Evolutionary conservation across 2,888 invertebrate species (phyloP).

Genomic region (Mechanitis messenoides): DNA sequence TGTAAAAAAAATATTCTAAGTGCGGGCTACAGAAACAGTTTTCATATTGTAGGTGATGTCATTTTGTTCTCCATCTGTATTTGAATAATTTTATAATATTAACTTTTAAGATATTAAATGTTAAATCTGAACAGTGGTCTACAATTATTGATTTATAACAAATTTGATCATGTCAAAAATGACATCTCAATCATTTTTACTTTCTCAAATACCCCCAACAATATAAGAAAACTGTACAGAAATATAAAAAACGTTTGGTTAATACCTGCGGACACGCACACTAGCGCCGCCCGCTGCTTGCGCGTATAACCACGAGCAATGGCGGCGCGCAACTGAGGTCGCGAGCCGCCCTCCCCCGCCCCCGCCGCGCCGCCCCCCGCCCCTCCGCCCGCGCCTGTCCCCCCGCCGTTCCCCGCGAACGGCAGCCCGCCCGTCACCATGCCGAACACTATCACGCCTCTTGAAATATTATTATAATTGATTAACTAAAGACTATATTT

Average conservation of each 20-base stretch:
- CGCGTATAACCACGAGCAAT: slow-evolving; percentile 80
- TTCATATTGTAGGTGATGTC: too few species aligned
- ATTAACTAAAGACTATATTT: too few species aligned
- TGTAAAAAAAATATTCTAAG: too few species aligned
- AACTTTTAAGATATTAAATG: too few species aligned
- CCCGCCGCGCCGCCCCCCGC: slow-evolving; percentile 46
- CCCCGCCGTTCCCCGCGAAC: slow-evolving; percentile 67
- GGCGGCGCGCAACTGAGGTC: slow-evolving; percentile 78
- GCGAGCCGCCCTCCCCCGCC: slow-evolving; percentile 55
- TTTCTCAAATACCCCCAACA: too few species aligned
- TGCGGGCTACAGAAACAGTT: too few species aligned
- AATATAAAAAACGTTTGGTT: not conserved
- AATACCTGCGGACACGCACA: slow-evolving; percentile 64
- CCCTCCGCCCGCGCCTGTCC: slow-evolving; percentile 54
- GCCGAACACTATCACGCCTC: slow-evolving; percentile 85
- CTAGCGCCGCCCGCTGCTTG: slow-evolving; percentile 74
- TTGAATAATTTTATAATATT: too few species aligned
- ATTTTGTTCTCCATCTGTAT: too few species aligned
- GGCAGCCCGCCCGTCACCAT: slow-evolving; percentile 85
- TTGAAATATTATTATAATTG: slow-evolving; percentile 36
- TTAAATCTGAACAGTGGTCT: too few species aligned
- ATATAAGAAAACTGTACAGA: too few species aligned
- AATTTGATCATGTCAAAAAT: too few species aligned
- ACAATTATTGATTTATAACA: slow-evolving; percentile 1
- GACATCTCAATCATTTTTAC: too few species aligned